Conservation (phyloP, 2,797 vertebrate species). For the Zalophus californianus region DNA sequence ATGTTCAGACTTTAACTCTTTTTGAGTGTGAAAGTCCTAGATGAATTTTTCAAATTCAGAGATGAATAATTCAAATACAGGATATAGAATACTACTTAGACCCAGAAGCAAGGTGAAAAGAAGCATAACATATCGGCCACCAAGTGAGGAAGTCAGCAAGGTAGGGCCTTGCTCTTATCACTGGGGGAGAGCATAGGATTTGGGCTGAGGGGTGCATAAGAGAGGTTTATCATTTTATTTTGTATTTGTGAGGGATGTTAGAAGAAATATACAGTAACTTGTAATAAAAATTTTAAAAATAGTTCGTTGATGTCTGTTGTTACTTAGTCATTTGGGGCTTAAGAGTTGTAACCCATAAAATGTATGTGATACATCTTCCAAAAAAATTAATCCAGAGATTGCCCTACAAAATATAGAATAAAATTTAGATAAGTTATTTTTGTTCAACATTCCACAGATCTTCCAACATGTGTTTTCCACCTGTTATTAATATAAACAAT, state of each 20-base stretch:
- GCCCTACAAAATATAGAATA: background rate
- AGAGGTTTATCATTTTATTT: background rate
- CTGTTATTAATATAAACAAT: background rate
- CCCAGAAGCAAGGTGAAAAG: background rate
- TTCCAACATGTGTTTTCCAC: background rate
- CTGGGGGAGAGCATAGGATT: background rate
- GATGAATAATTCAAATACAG: conserved; percentile 55
- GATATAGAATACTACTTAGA: background rate
- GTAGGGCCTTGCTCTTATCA: background rate
- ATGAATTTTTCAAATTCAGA: conserved; percentile 53
- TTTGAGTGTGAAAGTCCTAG: conserved; percentile 57
- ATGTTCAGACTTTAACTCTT: conserved; percentile 70
- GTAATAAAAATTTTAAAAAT: background rate
- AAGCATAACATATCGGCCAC: background rate
- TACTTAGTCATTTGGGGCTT: background rate
- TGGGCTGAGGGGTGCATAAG: background rate
- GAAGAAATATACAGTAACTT: conserved; percentile 26
- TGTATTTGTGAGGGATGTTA: conserved; percentile 17
- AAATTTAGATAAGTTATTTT: background rate
- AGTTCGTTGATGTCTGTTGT: background rate
- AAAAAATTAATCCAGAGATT: conserved; percentile 43
- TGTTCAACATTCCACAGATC: background rate
- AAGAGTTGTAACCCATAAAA: background rate
- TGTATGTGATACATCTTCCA: background rate
- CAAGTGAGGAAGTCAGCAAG: background rate